Conservation (phyloP, 2,888 invertebrate genomes). For the Galeopsomyia nigrocyanea region DNA sequence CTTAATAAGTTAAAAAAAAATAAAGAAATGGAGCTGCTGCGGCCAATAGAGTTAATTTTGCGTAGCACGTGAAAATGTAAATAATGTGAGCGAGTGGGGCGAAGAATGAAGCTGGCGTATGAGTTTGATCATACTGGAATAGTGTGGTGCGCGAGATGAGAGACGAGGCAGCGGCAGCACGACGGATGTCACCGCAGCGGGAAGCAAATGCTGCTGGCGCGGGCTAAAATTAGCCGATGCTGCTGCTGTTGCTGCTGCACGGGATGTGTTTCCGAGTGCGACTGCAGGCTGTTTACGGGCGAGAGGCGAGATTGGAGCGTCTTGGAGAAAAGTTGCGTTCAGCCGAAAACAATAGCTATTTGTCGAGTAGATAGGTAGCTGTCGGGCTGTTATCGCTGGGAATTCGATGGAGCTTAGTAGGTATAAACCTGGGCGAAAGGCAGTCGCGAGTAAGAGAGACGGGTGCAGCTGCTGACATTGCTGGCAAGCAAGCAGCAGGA, state of each 20-base stretch:
- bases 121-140: no score
- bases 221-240: slow-evolving; percentile 35
- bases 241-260: not conserved
- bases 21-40: no score
- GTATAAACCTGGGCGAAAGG: not conserved
- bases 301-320: not conserved
- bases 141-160: slow-evolving; percentile 25
- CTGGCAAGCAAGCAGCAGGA: no score
- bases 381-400: no score
- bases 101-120: no score
- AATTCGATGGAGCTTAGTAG: no score
- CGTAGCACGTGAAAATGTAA: no score
- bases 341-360: not conserved
- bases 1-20: no score
- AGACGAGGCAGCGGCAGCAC: not conserved
- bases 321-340: no score
- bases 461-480: not conserved
- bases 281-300: slow-evolving; percentile 10
- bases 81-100: no score
- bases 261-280: not conserved
- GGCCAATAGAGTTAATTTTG: no score
- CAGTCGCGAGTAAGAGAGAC: slow-evolving; percentile 5
- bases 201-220: slow-evolving; percentile 28
- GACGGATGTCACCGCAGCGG: slow-evolving; percentile 42
- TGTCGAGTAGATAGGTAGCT: no score